Evolutionary conservation across 1,140 invertebrate genomes (phyloP).

Genomic region (Scaptomyza pallida): DNA sequence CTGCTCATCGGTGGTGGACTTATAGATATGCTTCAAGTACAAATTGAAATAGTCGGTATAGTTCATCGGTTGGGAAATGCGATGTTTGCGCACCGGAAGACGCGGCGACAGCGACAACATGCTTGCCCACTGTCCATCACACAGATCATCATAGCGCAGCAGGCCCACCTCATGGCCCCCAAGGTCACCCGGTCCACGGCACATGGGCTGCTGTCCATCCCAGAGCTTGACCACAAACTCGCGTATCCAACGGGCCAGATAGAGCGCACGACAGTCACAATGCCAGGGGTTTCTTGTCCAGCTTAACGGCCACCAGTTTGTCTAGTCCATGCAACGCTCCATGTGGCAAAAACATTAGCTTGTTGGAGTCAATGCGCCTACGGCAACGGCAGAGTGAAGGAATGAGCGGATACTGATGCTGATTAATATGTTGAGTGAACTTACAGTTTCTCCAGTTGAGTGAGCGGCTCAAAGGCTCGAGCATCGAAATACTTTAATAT

Average conservation of each 20-base stretch:
- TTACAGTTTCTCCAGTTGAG: conserved; percentile 85
- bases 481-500: conserved; percentile 85
- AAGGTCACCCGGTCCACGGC: conserved; percentile 89
- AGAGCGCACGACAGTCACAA: conserved; percentile 92
- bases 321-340: conserved; percentile 88
- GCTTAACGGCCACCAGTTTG: conserved; percentile 89
- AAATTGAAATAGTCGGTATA: conserved; percentile 82
- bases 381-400: not conserved
- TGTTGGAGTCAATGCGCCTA: conserved; percentile 91
- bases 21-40: conserved; percentile 80
- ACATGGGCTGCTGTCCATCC: conserved; percentile 89
- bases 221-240: conserved; percentile 88
- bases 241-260: conserved; percentile 88
- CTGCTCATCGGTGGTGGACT: conserved; percentile 68
- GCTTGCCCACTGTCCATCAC: conserved; percentile 93
- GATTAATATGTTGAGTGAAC: conserved; percentile 31
- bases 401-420: not conserved
- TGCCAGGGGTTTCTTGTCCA: conserved; percentile 94
- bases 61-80: conserved; percentile 78
- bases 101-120: conserved; percentile 90
- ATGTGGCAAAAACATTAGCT: conserved; percentile 89
- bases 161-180: conserved; percentile 83
- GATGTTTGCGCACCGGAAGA: conserved; percentile 85
- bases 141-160: conserved; percentile 91
- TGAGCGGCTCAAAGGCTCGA: conserved; percentile 85